Conservation (phyloP, 2,888 invertebrate genomes). For the Sialis fuliginosa region DNA sequence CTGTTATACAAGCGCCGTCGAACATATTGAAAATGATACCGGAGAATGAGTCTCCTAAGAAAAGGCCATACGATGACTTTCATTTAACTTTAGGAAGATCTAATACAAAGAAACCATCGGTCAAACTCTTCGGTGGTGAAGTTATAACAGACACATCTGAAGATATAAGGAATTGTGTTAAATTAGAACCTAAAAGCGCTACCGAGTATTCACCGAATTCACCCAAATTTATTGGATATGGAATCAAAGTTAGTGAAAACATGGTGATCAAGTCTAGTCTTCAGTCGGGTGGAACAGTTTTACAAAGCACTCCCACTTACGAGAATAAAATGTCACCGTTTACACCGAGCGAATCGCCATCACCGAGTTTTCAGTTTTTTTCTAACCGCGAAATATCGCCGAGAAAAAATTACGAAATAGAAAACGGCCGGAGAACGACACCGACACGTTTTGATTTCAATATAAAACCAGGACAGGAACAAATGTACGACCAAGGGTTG, state of each 20-base stretch:
- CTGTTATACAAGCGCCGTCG: neutral
- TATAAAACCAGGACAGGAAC: conserved; percentile 7
- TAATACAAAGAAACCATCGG: conserved; percentile 20
- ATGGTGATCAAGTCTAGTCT: conserved; percentile 66
- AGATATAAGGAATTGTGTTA: conserved; percentile 36
- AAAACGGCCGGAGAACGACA: neutral
- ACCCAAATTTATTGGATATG: conserved; percentile 16
- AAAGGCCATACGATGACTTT: conserved; percentile 2
- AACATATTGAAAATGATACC: neutral
- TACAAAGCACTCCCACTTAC: conserved; percentile 21
- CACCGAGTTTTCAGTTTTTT: conserved; percentile 2
- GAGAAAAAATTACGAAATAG: neutral
- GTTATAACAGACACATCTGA: conserved; percentile 54
- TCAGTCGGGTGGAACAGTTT: conserved; percentile 65
- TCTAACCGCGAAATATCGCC: neutral
- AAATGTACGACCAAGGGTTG: conserved; percentile 16
- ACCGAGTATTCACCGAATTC: conserved; percentile 15
- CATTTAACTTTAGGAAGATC: conserved; percentile 5
- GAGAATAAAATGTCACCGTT: conserved; percentile 9
- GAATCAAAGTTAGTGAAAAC: conserved; percentile 23
- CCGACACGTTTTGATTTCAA: conserved; percentile 6
- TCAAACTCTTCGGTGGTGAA: conserved; percentile 62
- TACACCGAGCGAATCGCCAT: conserved; percentile 1
- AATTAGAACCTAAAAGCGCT: conserved; percentile 19
- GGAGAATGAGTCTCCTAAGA: neutral